phyloP scores from a whole-genome alignment of 2,113 vertebrate genomes.

The Tetrax tetrax region DNA sequence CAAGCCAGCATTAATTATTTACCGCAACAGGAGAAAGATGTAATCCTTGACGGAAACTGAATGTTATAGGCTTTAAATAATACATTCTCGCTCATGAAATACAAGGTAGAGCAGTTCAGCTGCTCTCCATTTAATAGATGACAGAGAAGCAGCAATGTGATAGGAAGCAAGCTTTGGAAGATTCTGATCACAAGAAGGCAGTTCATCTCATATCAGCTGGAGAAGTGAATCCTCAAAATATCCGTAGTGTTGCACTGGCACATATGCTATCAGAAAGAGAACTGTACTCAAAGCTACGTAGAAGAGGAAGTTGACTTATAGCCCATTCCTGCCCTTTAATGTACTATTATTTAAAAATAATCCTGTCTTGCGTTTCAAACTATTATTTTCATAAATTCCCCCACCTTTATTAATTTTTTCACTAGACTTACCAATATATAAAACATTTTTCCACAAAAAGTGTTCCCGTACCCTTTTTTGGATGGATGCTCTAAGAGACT shows the following conservation, averaged over 20 bases:
- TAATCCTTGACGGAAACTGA: background rate
- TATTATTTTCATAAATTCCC: background rate
- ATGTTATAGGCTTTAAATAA: constrained; percentile 14
- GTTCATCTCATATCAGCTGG: background rate
- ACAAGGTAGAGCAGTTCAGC: background rate
- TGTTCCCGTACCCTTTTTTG: background rate
- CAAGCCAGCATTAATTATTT: constrained; percentile 34
- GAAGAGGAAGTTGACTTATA: background rate
- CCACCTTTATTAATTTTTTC: background rate
- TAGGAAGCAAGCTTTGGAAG: constrained; percentile 39
- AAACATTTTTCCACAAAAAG: background rate
- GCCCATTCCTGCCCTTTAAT: background rate
- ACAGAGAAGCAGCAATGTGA: constrained; percentile 21
- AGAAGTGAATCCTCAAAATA: background rate
- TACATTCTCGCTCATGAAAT: constrained; percentile 11
- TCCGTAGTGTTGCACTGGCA: background rate
- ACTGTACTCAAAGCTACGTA: background rate
- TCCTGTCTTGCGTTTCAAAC: background rate
- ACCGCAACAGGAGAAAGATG: background rate
- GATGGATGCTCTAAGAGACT: background rate
- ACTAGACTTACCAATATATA: background rate
- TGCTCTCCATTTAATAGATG: constrained; percentile 19
- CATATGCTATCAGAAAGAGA: background rate
- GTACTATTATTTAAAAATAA: background rate
- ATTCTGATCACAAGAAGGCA: background rate